Base-by-base conservation (phyloP, 2,888 invertebrate species). In the Rutpela maculata region DNA sequence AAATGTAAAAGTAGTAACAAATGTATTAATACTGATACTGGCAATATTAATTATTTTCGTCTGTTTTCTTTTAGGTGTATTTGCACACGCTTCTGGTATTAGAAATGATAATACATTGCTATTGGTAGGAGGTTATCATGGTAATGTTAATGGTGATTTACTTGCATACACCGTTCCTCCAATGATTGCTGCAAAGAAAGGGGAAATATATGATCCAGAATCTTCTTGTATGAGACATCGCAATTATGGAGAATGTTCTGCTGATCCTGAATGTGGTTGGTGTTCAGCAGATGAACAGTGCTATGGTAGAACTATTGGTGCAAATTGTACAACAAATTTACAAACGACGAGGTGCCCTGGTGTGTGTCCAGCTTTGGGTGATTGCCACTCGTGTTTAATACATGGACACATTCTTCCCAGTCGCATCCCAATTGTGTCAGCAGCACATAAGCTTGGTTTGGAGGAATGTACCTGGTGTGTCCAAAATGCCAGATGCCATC, bases 211-310 rank as follows among this genome's bases (percentile, higher is more conserved):
- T 81, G 95, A 95, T 83, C 95, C 95, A 0, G 96, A 96, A 87
- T 93, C 94, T 57, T 93, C 95, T 1, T 97, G 97, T 84, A 93
- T 93, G 17, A 92, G 94, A 38, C 96, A 96, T 87, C 92, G 92
- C 82, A 93, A 93, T 38, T 93, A 95, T 83, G 93, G 94, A 0
- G 95, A 96, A 86, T 97, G 97, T 85, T 93, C 95, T 0, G 95
- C 96, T 0, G 97, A 98, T 90, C 97, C 97, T 0, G 97, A 97
- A 89, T 98, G 98, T 88, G 97, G 97, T 15, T 98, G 97, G 97
- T 98, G 98, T 88, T 96, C 96, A 0, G 89, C 89, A 88, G 93
- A 93, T 92, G 90, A 89, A 75, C 85, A 87, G 78, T 97, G 97
- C 86, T 96, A 96, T 86, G 96, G 96, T 0, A 93, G 97, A 77